Evolutionary conservation across 1,140 invertebrate genomes (phyloP), one percentile per base, ranked within the genome.

Genomic region (Anoplophora glabripennis): DNA sequence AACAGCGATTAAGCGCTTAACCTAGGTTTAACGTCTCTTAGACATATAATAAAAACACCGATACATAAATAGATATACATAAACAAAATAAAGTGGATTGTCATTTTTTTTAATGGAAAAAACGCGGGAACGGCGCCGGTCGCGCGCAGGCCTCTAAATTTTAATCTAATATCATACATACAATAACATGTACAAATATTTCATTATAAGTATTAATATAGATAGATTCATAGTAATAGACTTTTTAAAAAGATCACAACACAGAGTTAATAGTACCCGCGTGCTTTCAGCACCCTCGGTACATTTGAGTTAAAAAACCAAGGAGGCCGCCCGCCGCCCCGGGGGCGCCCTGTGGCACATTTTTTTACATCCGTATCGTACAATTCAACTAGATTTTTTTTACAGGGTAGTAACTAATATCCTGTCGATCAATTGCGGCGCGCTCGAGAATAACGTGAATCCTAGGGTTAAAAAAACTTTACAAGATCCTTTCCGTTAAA

Each of bases 241-340:
- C 70, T 75, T 75, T 28, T 71, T 72, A 74, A 75, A 75, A 75
- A 75, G 74, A 75, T 75, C 74, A 75, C 74, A 75, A 75, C 72
- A 75, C 74, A 75, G 74, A 75, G 72, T 75, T 70, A 73, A 75
- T 68, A 42, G 66, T 65, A 63, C 62, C 58, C 59, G 63, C 48
- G 56, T 60, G 58, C 60, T 59, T 61, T 52, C 51, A 59, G 56
- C 54, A 61, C 64, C 45, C 12, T 45, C 56, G 57, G 45, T 56
- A 52, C 51, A 55, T 59, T 61, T 62, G 59, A 67, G 66, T 70
- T 68, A 64, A 68, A 70, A 66, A 70, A 59, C 48, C 17, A 45
- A 51, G 51, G 57, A 46, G 58, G 41, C 53, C 40, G 10, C 37
- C 21, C 44, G 53, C 58, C 57, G 55, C 56, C 60, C 51, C 37